Percentiles rank a stretch among this genome's conserved stretches.
Evolutionary conservation across 2,113 vertebrate genomes (phyloP).

Genomic region (Myodes glareolus): DNA sequence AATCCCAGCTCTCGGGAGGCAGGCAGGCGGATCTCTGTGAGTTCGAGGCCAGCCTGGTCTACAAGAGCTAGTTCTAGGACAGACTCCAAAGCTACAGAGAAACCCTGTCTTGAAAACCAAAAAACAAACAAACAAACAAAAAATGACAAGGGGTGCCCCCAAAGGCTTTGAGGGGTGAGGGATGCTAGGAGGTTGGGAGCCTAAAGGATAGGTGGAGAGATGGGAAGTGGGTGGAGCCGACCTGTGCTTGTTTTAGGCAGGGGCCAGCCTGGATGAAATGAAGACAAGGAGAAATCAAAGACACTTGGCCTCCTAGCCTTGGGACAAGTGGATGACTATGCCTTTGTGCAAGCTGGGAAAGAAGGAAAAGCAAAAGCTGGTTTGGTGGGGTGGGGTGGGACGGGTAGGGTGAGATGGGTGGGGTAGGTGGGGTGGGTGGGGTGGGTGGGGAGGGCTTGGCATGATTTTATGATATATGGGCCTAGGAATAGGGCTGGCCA

Average conservation of each 20-base stretch:
- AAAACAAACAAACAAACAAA: neutral
- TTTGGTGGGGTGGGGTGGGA: no score
- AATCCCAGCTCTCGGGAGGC: no score
- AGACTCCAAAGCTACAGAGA: no score
- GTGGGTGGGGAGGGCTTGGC: neutral
- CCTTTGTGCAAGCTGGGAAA: neutral
- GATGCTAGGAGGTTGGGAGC: neutral
- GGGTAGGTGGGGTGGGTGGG: no score
- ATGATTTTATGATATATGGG: neutral
- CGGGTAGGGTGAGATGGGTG: accelerated
- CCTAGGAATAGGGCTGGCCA: neutral
- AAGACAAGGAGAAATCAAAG: neutral
- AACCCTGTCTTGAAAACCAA: no score
- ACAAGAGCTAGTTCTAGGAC: no score
- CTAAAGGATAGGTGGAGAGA: neutral
- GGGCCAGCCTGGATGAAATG: neutral
- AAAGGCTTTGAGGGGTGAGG: neutral
- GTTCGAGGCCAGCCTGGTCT: no score
- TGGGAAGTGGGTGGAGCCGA: neutral
- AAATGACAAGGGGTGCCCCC: neutral
- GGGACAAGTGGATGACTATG: neutral
- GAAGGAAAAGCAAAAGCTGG: neutral
- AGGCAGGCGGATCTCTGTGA: no score
- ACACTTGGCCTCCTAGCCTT: neutral
- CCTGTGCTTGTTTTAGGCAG: no score